Evolutionary conservation across 2,888 invertebrate species (phyloP).

Genomic region (Polia nebulosa): DNA sequence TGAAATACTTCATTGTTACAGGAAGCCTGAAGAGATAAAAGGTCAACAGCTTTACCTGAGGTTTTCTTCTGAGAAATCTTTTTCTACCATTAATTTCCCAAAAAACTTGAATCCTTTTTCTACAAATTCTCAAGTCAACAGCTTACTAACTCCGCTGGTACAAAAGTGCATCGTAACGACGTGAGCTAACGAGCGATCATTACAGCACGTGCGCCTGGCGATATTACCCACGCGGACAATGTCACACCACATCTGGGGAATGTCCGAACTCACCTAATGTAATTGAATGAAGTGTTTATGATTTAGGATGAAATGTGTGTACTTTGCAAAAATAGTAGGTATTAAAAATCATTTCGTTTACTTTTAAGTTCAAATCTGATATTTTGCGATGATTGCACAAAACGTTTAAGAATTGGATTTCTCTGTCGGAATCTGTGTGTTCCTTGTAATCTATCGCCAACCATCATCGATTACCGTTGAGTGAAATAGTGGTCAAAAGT

Average conservation of each 20-base stretch:
- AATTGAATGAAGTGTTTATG: constrained; percentile 33
- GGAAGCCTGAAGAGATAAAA: too few relatives aligned
- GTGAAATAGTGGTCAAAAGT: too few relatives aligned
- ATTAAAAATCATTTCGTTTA: too few relatives aligned
- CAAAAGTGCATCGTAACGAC: constrained; percentile 69
- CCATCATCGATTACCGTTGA: too few relatives aligned
- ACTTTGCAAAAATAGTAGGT: neutral
- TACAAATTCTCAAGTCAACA: constrained; percentile 56
- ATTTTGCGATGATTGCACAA: too few relatives aligned
- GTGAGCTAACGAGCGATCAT: constrained; percentile 71
- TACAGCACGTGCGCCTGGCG: constrained; percentile 59
- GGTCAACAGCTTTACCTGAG: neutral
- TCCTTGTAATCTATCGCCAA: too few relatives aligned
- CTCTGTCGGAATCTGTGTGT: too few relatives aligned
- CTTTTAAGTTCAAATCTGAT: too few relatives aligned
- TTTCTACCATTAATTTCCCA: constrained; percentile 12
- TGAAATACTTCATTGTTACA: too few relatives aligned
- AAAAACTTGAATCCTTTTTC: constrained; percentile 28
- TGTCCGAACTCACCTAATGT: constrained; percentile 33
- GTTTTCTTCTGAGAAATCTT: neutral
- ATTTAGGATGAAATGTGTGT: neutral
- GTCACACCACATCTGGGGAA: constrained; percentile 49
- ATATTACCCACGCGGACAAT: constrained; percentile 58
- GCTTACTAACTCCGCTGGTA: constrained; percentile 41
- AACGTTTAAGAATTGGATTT: too few relatives aligned